Base-by-base conservation (phyloP, 2,888 invertebrate species). In the Agrotis clavis region DNA sequence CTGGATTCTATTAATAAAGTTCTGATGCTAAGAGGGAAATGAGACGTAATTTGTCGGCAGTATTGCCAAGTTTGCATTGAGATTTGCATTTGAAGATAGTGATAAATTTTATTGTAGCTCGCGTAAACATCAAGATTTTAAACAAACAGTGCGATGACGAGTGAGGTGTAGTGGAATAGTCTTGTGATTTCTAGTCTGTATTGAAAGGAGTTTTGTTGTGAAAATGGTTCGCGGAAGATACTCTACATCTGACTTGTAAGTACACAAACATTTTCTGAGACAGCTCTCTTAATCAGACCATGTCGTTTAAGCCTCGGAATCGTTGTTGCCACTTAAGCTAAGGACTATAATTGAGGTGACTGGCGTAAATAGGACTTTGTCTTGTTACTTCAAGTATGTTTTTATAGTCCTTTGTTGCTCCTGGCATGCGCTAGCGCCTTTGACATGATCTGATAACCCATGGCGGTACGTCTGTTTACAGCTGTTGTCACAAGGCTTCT, bases 161-260 rank as follows among this genome's bases (percentile, higher is more conserved):
- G 81, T 88, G 90, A 87, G 91, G 88, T 89, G 83, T 87, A 87
- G 87, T 86, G 78, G 73, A 79, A 81, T 85, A 67, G 74, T 85
- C 81, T 80, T 86, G 88, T 90, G 85, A 81, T 87, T 87, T 90
- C 77, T 87, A 85, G 85, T 90, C 86, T 84, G 66, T 83, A 81
- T 79, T 86, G 75, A 79, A 85, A 84, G 81, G 70, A 83, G 78
- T 81, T 76, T 79, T 77, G 86, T 87, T 82, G 87, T 88, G 82
- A 94, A 89, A 88, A 96, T 96, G 96, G 96, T 94, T 84, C 96
- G 96, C 63, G 96, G 96, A 79, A 93, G 96, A 91, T 95, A 93
- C 86, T 96, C 96, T 77, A 94, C 95, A 76, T 96, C 96, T 21
- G 96, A 96, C 86, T 88, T 96, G 96, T 96, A 88, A 96, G 96